A percentile compares a stretch with the other conserved stretches of the same genome.
phyloP scores from a whole-genome alignment of 2,888 invertebrate species.

The Morpho achilles region DNA sequence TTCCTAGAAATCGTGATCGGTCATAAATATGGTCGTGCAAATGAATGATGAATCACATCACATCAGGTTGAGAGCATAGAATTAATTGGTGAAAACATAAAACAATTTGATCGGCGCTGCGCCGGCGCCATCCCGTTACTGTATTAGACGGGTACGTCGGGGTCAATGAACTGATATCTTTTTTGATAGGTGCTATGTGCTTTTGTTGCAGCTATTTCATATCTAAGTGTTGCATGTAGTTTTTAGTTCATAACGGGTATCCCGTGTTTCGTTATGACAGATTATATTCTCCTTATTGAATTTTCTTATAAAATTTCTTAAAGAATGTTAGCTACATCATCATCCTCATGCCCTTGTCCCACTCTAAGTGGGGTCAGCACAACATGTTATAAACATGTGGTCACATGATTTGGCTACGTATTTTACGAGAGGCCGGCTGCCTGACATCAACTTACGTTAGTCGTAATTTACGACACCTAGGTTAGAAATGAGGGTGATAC shows the following conservation, averaged over 20 bases:
- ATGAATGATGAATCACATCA: constrained; percentile 22
- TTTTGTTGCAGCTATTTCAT: constrained; percentile 8
- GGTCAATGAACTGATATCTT: constrained; percentile 27
- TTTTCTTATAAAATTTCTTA: too few species aligned
- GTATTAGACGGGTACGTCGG: constrained; percentile 21
- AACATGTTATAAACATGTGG: too few species aligned
- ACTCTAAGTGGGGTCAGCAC: too few species aligned
- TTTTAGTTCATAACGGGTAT: background rate
- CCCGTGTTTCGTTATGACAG: background rate
- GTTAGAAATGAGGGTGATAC: too few species aligned
- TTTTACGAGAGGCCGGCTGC: too few species aligned
- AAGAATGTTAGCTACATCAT: too few species aligned
- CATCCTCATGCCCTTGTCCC: too few species aligned
- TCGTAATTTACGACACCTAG: too few species aligned
- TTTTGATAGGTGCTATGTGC: constrained; percentile 16
- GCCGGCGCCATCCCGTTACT: constrained; percentile 49
- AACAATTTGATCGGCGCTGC: constrained; percentile 45
- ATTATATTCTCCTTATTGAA: too few species aligned
- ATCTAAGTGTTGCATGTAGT: background rate
- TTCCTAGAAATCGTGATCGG: constrained; percentile 6
- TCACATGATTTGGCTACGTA: too few species aligned
- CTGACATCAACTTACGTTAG: too few species aligned
- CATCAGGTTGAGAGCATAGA: constrained; percentile 38
- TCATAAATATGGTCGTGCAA: constrained; percentile 3
- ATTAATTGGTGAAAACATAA: constrained; percentile 53